These are phyloP conservation scores for Salpingus planirostris DNA, from an alignment of 2,888 invertebrate genomes.

Conservation along the genomic window DNA sequence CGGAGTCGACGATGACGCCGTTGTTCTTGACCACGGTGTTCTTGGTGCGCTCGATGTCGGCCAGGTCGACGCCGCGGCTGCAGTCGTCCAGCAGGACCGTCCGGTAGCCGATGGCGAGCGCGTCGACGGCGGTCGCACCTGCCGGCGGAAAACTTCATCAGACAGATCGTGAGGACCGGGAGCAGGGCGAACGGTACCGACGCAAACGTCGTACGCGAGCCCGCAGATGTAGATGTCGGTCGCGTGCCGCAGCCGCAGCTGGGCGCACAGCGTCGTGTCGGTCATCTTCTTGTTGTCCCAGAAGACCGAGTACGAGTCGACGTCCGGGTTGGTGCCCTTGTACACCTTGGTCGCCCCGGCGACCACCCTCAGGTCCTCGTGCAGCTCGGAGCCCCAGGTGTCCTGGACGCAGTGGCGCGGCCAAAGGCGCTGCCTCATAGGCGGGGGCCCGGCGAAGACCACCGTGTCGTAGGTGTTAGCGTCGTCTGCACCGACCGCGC, in stretches of 20 bases:
- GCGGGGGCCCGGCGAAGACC: constrained; percentile 80
- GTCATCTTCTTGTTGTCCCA: constrained; percentile 94
- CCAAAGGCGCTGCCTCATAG: constrained; percentile 86
- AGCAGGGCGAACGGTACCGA: constrained; percentile 49
- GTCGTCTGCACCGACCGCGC: constrained; percentile 63
- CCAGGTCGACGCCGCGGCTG: constrained; percentile 76
- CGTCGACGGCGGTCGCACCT: constrained; percentile 80
- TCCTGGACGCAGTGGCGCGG: constrained; percentile 94
- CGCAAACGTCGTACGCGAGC: constrained; percentile 91
- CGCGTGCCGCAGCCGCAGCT: constrained; percentile 68
- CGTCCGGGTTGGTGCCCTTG: constrained; percentile 88
- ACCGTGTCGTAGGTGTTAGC: constrained; percentile 85
- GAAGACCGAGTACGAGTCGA: constrained; percentile 97
- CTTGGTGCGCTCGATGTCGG: constrained; percentile 78
- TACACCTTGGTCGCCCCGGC: constrained; percentile 73
- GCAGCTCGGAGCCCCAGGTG: constrained; percentile 90
- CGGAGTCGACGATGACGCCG: constrained; percentile 73
- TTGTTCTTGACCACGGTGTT: constrained; percentile 63
- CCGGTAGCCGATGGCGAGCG: constrained; percentile 83
- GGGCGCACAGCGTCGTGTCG: constrained; percentile 74
- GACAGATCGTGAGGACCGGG: background rate
- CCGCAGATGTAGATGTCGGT: constrained; percentile 94
- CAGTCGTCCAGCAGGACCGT: constrained; percentile 86
- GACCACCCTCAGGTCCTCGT: constrained; percentile 75
- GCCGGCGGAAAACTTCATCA: constrained; percentile 1